These are phyloP conservation scores for Daktulosphaira vitifoliae DNA, from an alignment of 1,140 invertebrate species.

Conservation along the genomic window DNA sequence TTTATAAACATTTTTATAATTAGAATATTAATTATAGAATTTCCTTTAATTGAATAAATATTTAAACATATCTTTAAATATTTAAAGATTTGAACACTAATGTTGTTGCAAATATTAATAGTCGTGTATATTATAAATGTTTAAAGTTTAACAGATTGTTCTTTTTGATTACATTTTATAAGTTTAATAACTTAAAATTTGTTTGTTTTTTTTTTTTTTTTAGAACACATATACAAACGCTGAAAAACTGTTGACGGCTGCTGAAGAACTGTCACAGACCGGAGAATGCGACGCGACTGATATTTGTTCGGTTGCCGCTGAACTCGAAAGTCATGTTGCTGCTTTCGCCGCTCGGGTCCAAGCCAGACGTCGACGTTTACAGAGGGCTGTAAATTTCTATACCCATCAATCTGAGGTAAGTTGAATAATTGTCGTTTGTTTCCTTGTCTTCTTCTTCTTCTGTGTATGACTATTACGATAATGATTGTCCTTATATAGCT, in stretches of 20 bases:
- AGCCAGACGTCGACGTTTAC: slow-evolving; percentile 75
- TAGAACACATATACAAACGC: slow-evolving; percentile 99
- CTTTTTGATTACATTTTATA: too few species aligned
- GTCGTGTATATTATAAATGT: too few species aligned
- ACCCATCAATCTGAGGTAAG: slow-evolving; percentile 88
- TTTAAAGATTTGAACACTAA: too few species aligned
- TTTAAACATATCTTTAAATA: too few species aligned
- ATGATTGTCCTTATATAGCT: slow-evolving; percentile 46
- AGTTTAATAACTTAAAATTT: too few species aligned
- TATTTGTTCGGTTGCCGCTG: slow-evolving; percentile 84
- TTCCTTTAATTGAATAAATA: too few species aligned
- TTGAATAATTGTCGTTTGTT: background rate
- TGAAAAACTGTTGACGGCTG: slow-evolving; percentile 89
- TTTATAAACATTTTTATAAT: too few species aligned
- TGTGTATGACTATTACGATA: too few species aligned
- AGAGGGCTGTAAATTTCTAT: slow-evolving; percentile 90
- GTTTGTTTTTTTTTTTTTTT: slow-evolving; percentile 41
- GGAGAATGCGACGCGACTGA: slow-evolving; percentile 94
- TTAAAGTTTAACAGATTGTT: too few species aligned
- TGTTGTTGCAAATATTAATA: too few species aligned
- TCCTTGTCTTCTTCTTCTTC: too few species aligned
- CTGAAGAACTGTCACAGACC: slow-evolving; percentile 88
- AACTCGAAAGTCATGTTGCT: slow-evolving; percentile 83
- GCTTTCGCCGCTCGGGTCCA: slow-evolving; percentile 92
- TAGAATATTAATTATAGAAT: too few species aligned